Base-by-base conservation (phyloP, 2,888 invertebrate genomes). In the Ferdinandea cuprea region DNA sequence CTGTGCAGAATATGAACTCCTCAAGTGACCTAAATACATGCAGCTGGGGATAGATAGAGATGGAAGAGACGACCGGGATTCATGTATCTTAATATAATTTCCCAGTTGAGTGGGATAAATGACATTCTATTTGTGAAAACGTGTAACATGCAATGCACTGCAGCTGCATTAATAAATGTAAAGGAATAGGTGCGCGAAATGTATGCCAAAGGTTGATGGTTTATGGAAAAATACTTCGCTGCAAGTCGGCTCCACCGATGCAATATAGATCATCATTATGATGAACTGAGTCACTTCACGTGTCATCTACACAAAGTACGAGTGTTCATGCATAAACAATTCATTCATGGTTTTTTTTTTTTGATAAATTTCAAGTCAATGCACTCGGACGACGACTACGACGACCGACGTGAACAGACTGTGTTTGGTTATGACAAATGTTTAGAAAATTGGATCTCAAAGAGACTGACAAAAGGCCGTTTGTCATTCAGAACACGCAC, bases 61-160 rank as follows among this genome's bases (percentile, higher is more conserved):
- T 17, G 66, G 40, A 15, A 13, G 13, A 40, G 40, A 13, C 19
- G 40, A 21, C 30, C 21, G 54, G 61, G 61, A 63, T n/a, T 7
- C 28, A 28, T 46, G 58, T 59, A 40, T 21, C 61, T 61, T 54
- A 80, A 80, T 74, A 74, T 74, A 74, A 80, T 80, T 80, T 80
- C 61, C 79, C 74, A 74, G 54, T 40, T 68, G 68, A 80, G 74
- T 74, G 42, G 61, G 74, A 63, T 48, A 80, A 80, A 74, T 74
- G 68, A 35, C 40, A 69, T 63, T 48, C 61, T 25, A 63, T 56
- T 63, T 69, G 46, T 40, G 66, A 73, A 73, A 46, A 37, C 5
- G 5, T 25, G 5, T 25, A 25, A 37, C 37, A 69, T 13, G n/a
- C n/a, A n/a, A 15, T 35, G 15, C 17, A 56, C 25, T 11, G 28